Evolutionary conservation across 1,140 invertebrate genomes (phyloP), one percentile per base, ranked within the genome.

Genomic region (Trissolcus basalis): DNA sequence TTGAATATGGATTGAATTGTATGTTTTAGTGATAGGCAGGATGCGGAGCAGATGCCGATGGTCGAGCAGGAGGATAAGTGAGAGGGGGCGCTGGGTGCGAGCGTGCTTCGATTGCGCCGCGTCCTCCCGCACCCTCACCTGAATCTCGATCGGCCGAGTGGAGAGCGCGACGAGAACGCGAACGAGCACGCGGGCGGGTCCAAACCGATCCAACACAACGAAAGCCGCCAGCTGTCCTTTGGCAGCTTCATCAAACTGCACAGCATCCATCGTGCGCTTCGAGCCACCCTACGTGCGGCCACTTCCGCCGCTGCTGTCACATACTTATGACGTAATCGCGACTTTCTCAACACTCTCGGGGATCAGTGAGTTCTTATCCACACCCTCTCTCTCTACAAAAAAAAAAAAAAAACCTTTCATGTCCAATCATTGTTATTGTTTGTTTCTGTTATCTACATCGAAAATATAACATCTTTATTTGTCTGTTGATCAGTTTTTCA

Each of bases 31-130:
- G 87, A 88, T 61, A 83, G 83, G 33, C 87, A 86, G 61, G 87
- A 88, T 7, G 13, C 6, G 49, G 87, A 88, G 61, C 83, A 72
- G 43, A 85, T 83, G 69, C 84, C 85, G 51, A 82, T 77, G 56
- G 82, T 71, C n/a, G 83, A 88, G 64, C 71, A 81, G 35, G 86
- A 88, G 80, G 86, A 87, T 59, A 87, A 88, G 85, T 88, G 87
- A 88, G 83, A 81, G 83, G 83, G 80, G 82, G 80, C 79, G 83
- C 74, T 77, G 83, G 82, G 83, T 85, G 85, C 82, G 81, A 80
- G 83, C 77, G 83, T 81, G 81, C 74, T 85, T 54, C 68, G 78
- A 82, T 68, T 84, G 71, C 80, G 82, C 70, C 83, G 80, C 79
- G 78, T 84, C 79, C 73, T 80, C 80, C 78, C 81, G 79, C 82